Evolutionary conservation across 2,797 vertebrate genomes (phyloP).

Genomic region (Ctenopoma multispine): DNA sequence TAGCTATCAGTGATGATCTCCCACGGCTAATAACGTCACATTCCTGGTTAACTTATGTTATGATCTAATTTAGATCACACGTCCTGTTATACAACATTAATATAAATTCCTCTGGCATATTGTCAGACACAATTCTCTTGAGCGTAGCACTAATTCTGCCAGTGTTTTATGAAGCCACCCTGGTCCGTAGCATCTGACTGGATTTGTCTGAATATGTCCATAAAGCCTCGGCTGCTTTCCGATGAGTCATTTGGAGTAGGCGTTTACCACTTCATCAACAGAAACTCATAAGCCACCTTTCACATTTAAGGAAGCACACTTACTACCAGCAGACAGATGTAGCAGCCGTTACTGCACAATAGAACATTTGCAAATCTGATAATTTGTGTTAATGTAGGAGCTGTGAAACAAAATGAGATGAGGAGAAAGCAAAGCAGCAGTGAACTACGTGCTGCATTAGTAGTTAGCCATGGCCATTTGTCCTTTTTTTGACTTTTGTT

Average conservation of each 20-base stretch:
- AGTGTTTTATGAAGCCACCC: conserved; percentile 11
- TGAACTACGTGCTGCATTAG: conserved; percentile 2
- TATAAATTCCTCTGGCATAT: conserved; percentile 14
- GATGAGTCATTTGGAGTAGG: conserved; percentile 62
- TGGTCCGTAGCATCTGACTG: conserved; percentile 17
- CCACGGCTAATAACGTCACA: neutral
- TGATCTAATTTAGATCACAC: conserved; percentile 29
- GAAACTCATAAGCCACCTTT: conserved; percentile 42
- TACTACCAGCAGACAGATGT: conserved; percentile 14
- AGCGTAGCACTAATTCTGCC: conserved; percentile 1
- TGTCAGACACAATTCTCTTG: conserved; percentile 22
- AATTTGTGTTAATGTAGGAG: conserved; percentile 15
- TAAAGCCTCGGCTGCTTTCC: conserved; percentile 28
- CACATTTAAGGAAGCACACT: conserved; percentile 34
- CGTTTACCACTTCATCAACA: conserved; percentile 46
- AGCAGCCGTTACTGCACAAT: conserved; percentile 26
- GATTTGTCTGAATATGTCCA: conserved; percentile 37
- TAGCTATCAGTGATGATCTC: neutral
- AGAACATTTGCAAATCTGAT: conserved; percentile 23
- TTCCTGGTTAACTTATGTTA: conserved; percentile 13
- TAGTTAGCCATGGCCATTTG: conserved; percentile 11
- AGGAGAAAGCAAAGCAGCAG: conserved; percentile 19
- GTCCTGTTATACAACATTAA: conserved; percentile 12
- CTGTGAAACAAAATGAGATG: conserved; percentile 9
- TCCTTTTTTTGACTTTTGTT: conserved; percentile 48